phyloP scores from a whole-genome alignment of 2,888 invertebrate genomes.

The Eilema depressum region DNA sequence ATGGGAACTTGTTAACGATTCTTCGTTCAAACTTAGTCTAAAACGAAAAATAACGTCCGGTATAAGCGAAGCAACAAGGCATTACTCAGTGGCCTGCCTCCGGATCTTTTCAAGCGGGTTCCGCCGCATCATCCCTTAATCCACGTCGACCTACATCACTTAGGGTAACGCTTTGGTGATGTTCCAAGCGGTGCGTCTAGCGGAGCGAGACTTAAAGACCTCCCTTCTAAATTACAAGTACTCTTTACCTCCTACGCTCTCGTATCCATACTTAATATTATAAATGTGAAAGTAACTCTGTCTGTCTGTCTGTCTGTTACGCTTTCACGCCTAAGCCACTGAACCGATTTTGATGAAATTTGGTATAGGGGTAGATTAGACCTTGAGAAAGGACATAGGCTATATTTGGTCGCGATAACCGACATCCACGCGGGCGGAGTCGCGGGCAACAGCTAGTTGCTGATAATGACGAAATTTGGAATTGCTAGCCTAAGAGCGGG shows the following conservation, averaged over 20 bases:
- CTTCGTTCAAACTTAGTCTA: constrained; percentile 17
- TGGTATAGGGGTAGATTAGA: no score
- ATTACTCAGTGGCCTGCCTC: constrained; percentile 35
- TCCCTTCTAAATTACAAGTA: neutral
- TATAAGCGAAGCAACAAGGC: constrained; percentile 17
- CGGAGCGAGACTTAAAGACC: neutral
- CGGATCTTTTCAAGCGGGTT: constrained; percentile 48
- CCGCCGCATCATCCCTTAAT: constrained; percentile 51
- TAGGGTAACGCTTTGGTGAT: constrained; percentile 17
- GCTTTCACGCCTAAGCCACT: no score
- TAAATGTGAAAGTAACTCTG: no score
- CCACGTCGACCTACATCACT: constrained; percentile 43
- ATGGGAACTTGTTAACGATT: neutral
- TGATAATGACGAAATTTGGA: no score
- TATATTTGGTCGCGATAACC: no score
- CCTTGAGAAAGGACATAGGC: no score
- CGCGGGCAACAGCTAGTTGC: no score
- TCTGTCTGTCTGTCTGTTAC: no score
- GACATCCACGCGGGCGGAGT: no score
- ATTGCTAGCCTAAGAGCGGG: no score
- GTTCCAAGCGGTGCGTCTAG: neutral
- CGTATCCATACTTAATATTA: no score
- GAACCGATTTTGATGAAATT: no score
- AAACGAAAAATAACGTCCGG: constrained; percentile 22
- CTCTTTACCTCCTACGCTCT: neutral